Base-by-base conservation (phyloP, 2,113 vertebrate species). In the Nycticebus coucang region DNA sequence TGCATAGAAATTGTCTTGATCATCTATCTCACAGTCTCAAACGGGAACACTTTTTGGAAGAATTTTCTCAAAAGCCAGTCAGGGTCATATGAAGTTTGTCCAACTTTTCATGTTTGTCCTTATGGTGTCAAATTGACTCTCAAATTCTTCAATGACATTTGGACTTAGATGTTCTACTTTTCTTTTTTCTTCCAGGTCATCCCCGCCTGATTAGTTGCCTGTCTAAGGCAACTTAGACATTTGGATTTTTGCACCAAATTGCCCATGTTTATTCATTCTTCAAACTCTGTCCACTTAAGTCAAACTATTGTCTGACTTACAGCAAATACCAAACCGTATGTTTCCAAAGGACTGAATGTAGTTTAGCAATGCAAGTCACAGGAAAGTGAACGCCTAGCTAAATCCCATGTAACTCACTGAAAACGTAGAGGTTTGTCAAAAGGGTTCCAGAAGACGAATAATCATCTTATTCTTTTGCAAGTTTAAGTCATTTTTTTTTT, bases 331-430 rank as follows among this genome's bases (percentile, higher is more conserved):
- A 4, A 96, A 93, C 79, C 81, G 18, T 94, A 94, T 50, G 82
- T 96, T 96, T 97, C 95, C 97, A 97, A 96, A 98, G 97, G 26
- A 17, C 75, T 8, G 28, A 90, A 26, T 0, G 53, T 91, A 33
- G 41, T 69, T 95, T 85, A 97, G 96, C 91, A 95, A 45, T 74
- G 59, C 93, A 74, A 79, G 72, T 41, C 96, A 86, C 82, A 72
- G 78, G 30, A 84, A 97, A 97, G 94, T 92, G 45, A 2, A 91
- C 33, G 0, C 33, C 68, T 97, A 94, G 87, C 93, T 92, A 95
- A 97, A 97, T 96, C 97, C 97, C 21, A 77, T 83, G 97, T 96
- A 95, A 86, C 97, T 74, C 97, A 98, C 97, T 97, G 97, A 97
- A 96, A 97, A 93, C 3, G 87, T 95, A 96, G 93, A 85, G 59